Conservation (phyloP, 2,797 vertebrate species). For the Myiothlypis chrysogaster region DNA sequence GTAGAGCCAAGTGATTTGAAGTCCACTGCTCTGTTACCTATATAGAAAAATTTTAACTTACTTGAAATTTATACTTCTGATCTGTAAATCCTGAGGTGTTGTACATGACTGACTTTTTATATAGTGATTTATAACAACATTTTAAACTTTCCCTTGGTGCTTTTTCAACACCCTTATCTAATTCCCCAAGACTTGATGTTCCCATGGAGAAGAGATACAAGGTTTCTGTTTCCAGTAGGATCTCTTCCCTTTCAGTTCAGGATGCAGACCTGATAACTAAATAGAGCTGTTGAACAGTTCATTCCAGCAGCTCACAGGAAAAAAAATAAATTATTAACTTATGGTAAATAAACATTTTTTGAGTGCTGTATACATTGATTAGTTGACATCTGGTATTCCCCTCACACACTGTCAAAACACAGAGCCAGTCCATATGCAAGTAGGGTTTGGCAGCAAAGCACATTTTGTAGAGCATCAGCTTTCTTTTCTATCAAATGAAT, state of each 20-base stretch:
- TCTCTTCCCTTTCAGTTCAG: neutral
- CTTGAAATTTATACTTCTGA: slow-evolving; percentile 28
- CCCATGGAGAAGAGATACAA: neutral
- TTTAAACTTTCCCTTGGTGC: neutral
- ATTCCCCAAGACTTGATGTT: neutral
- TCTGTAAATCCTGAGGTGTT: slow-evolving; percentile 33
- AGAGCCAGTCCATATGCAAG: neutral
- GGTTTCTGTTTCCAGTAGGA: neutral
- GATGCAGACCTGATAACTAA: neutral
- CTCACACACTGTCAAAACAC: slow-evolving; percentile 14
- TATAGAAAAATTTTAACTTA: slow-evolving; percentile 6
- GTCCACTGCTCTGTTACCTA: neutral
- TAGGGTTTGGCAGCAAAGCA: neutral
- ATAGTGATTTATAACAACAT: slow-evolving; percentile 19
- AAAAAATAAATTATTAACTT: neutral
- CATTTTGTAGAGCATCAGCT: neutral
- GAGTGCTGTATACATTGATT: slow-evolving; percentile 22
- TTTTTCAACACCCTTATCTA: slow-evolving; percentile 3
- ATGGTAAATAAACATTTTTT: slow-evolving; percentile 19
- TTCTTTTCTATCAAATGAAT: slow-evolving; percentile 1
- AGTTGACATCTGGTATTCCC: slow-evolving; percentile 26
- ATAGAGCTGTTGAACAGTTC: neutral
- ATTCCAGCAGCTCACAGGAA: neutral
- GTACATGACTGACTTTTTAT: slow-evolving; percentile 11
- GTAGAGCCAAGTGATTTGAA: slow-evolving; percentile 38